These are phyloP conservation scores for Myotis findleyi DNA, from an alignment of 2,797 vertebrate species.

Conservation along the genomic window DNA sequence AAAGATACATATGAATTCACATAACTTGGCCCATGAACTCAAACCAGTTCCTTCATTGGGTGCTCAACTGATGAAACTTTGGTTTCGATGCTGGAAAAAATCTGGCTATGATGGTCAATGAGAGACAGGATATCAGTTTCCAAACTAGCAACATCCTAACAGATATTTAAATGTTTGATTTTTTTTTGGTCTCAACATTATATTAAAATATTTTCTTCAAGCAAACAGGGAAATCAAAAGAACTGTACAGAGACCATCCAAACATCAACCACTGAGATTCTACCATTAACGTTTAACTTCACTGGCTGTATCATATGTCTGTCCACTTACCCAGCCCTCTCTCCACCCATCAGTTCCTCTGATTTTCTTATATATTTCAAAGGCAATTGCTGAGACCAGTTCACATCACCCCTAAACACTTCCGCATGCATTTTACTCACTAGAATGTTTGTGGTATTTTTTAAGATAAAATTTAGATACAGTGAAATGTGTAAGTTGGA, in stretches of 20 bases:
- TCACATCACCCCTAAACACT: not conserved
- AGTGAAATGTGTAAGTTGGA: not conserved
- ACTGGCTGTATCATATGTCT: not conserved
- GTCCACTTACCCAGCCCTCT: rapidly evolving
- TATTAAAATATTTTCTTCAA: not conserved
- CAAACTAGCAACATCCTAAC: not conserved
- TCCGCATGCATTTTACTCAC: not conserved
- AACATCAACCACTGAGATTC: too few relatives aligned
- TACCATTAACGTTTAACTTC: too few relatives aligned
- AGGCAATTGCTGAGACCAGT: not conserved
- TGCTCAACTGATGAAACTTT: not conserved
- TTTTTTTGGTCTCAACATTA: not conserved
- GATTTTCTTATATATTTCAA: not conserved
- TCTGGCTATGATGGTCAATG: too few relatives aligned
- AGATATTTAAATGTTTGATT: not conserved
- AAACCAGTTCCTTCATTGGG: not conserved
- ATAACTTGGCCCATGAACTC: not conserved
- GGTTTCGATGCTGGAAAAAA: not conserved
- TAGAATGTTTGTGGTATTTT: not conserved
- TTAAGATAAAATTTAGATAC: not conserved
- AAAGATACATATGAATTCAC: not conserved
- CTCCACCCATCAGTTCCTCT: not conserved
- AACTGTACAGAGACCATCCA: not conserved
- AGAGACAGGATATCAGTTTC: not conserved
- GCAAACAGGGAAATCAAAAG: not conserved